Conservation (phyloP, 2,797 vertebrate species). For the Merluccius polli region DNA sequence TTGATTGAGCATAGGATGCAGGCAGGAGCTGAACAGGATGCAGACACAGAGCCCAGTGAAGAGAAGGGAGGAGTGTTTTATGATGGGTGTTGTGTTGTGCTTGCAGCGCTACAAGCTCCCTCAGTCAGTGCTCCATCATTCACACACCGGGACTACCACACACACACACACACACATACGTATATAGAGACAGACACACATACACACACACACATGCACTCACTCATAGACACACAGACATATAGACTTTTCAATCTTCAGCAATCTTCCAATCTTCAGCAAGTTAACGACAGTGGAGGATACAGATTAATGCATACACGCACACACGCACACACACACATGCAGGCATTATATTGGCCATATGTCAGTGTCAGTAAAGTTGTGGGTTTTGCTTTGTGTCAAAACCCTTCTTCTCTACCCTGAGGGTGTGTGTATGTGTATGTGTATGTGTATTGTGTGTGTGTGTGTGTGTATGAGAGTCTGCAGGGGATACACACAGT, state of each 20-base stretch:
- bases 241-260: neutral
- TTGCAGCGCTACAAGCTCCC: neutral
- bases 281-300: conserved; percentile 23
- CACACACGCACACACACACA: conserved; percentile 11
- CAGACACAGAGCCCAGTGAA: neutral
- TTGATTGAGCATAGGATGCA: neutral
- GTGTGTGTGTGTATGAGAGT: conserved; percentile 19
- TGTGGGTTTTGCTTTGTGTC: conserved; percentile 31
- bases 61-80: neutral
- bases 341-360: conserved; percentile 10
- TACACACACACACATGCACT: neutral
- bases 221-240: neutral
- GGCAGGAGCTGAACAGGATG: neutral
- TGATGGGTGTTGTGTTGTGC: neutral
- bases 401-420: neutral
- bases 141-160: neutral
- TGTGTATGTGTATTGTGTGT: conserved; percentile 20
- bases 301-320: conserved; percentile 6
- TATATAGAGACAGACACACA: neutral
- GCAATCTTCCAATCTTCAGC: neutral
- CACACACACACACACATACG: neutral
- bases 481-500: conserved; percentile 51
- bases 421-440: conserved; percentile 16
- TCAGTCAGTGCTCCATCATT: neutral
- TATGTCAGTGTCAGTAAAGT: conserved; percentile 33